Percentiles rank a stretch among this genome's conserved stretches.
Evolutionary conservation across 2,113 vertebrate species (phyloP).

Genomic region (Pangasianodon hypophthalmus): DNA sequence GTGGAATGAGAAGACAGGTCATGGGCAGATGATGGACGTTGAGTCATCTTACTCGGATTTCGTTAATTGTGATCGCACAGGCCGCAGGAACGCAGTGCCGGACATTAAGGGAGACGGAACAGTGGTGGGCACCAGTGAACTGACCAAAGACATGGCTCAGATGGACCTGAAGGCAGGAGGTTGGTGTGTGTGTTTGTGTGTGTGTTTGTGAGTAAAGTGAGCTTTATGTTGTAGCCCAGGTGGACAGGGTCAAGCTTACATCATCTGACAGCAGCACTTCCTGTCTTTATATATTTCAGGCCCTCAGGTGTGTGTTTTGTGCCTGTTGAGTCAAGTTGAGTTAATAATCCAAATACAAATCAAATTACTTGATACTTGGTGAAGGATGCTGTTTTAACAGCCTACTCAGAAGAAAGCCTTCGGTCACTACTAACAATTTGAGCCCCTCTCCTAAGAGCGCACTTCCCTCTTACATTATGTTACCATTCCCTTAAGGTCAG

Average conservation of each 20-base stretch:
- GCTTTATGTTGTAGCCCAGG: background rate
- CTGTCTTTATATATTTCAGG: background rate
- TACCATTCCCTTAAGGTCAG: constrained; percentile 18
- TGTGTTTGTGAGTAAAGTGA: constrained; percentile 3
- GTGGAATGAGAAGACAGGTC: constrained; percentile 79
- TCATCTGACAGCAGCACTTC: background rate
- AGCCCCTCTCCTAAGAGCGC: background rate
- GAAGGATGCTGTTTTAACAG: background rate
- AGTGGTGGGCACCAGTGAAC: constrained; percentile 80
- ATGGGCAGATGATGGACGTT: constrained; percentile 90
- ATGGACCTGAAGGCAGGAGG: constrained; percentile 77
- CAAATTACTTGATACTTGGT: background rate
- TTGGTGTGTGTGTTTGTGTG: constrained; percentile 49
- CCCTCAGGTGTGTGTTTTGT: background rate
- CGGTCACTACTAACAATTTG: background rate
- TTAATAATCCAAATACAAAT: constrained; percentile 6
- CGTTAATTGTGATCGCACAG: constrained; percentile 90
- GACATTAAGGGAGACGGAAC: constrained; percentile 82
- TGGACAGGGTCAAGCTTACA: background rate
- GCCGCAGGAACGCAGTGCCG: constrained; percentile 92
- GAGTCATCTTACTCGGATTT: constrained; percentile 94
- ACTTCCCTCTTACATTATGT: background rate
- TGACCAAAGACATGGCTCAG: constrained; percentile 82
- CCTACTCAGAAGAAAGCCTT: background rate
- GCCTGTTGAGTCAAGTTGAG: background rate